Conservation (phyloP, 1,140 invertebrate genomes). For the Dryas iulia region DNA sequence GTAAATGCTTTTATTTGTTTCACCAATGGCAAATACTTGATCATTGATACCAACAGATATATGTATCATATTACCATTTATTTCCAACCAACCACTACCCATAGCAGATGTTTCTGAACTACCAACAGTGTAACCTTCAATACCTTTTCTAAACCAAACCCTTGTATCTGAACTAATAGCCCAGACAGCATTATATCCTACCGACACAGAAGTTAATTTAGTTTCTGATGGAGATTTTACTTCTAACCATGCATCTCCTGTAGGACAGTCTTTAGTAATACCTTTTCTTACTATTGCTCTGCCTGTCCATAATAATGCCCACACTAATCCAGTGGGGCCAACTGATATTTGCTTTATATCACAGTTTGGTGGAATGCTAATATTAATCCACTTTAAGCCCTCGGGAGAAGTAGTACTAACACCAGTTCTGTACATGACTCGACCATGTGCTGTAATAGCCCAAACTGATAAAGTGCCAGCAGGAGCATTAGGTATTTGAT, state of each 20-base stretch:
- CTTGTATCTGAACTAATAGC: conserved; percentile 90
- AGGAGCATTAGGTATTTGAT: conserved; percentile 87
- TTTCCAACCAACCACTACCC: conserved; percentile 90
- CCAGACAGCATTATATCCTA: conserved; percentile 93
- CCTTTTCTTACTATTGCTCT: conserved; percentile 89
- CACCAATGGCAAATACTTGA: conserved; percentile 85
- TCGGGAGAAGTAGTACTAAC: conserved; percentile 91
- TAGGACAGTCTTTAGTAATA: conserved; percentile 86
- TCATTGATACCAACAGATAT: conserved; percentile 93
- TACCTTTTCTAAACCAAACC: conserved; percentile 94
- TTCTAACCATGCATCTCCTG: conserved; percentile 90
- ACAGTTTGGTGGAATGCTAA: conserved; percentile 86
- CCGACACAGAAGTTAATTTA: conserved; percentile 88
- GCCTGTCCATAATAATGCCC: conserved; percentile 91
- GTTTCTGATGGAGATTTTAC: conserved; percentile 86
- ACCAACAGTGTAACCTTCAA: conserved; percentile 86
- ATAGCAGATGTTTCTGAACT: conserved; percentile 86
- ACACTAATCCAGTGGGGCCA: conserved; percentile 90
- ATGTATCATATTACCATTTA: conserved; percentile 91
- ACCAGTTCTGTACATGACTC: conserved; percentile 91
- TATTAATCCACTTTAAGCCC: conserved; percentile 89
- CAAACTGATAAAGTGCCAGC: conserved; percentile 90
- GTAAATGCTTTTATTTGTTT: conserved; percentile 87
- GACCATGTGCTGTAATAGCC: conserved; percentile 94
- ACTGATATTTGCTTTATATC: conserved; percentile 92